A percentile compares a stretch with the other conserved stretches of the same genome.
Evolutionary conservation across 2,888 invertebrate genomes (phyloP).

Genomic region (Dascillus cervinus): DNA sequence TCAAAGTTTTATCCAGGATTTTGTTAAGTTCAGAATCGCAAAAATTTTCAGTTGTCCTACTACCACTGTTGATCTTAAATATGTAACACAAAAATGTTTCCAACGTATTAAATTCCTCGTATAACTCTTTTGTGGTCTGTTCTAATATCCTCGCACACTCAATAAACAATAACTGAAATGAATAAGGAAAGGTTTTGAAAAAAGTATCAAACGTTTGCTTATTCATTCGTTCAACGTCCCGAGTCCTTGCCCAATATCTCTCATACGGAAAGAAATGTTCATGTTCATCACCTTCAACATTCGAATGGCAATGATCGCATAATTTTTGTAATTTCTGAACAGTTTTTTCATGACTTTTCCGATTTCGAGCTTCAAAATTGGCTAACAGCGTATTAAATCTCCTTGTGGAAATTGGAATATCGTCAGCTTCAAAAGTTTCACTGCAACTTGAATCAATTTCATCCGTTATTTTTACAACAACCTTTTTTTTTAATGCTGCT

Average conservation of each 20-base stretch:
- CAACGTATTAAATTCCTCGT: slow-evolving; percentile 23
- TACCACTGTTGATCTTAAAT: too few species aligned
- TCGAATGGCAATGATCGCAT: slow-evolving; percentile 1
- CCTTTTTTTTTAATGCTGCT: not conserved
- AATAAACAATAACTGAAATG: slow-evolving; percentile 28
- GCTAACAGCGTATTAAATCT: not conserved
- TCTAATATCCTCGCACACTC: slow-evolving; percentile 33
- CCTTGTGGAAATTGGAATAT: not conserved
- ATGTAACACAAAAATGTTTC: slow-evolving; percentile 17
- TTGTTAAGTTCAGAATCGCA: too few species aligned
- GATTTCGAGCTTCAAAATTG: slow-evolving; percentile 2
- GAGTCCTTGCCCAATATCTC: slow-evolving; percentile 30
- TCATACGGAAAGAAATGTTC: slow-evolving; percentile 30
- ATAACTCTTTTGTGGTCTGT: slow-evolving; percentile 27
- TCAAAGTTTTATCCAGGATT: too few species aligned
- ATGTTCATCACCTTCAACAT: slow-evolving; percentile 1
- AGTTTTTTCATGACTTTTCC: not conserved
- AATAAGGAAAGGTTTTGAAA: slow-evolving; percentile 23
- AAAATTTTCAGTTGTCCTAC: too few species aligned
- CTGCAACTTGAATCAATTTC: not conserved
- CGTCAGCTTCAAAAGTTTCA: slow-evolving; percentile 9
- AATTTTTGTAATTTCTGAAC: not conserved
- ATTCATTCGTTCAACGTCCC: slow-evolving; percentile 19
- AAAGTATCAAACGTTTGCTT: slow-evolving; percentile 21
- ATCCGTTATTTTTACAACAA: not conserved